These are phyloP conservation scores for Drosophila acutilabella DNA, from an alignment of 2,888 invertebrate genomes.

Conservation along the genomic window DNA sequence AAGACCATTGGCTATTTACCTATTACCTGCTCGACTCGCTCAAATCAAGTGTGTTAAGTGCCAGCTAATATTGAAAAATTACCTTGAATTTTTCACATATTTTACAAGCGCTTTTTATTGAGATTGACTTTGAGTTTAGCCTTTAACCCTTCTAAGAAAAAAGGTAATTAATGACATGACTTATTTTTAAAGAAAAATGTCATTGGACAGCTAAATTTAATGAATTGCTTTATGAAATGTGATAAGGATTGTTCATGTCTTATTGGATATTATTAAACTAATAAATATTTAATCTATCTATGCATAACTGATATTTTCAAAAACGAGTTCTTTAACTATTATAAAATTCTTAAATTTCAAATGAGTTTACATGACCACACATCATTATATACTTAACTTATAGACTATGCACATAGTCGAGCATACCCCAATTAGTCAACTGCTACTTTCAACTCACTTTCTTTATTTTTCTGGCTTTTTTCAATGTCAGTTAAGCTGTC, in stretches of 20 bases:
- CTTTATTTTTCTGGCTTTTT: constrained; percentile 25
- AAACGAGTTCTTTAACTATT: too few relatives aligned
- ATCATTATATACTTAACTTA: too few relatives aligned
- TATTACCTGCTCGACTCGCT: constrained; percentile 32
- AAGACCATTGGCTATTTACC: constrained; percentile 53
- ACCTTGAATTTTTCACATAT: constrained; percentile 48
- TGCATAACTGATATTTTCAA: too few relatives aligned
- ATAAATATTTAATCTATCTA: too few relatives aligned
- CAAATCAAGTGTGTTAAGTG: constrained; percentile 80
- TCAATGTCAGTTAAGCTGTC: constrained; percentile 75
- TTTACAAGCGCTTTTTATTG: constrained; percentile 21
- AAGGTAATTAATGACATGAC: neutral
- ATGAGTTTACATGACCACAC: too few relatives aligned
- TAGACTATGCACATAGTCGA: neutral
- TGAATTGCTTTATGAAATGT: too few relatives aligned
- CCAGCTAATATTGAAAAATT: constrained; percentile 78
- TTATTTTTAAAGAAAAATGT: neutral
- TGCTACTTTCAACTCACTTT: constrained; percentile 9
- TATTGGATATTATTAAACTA: too few relatives aligned
- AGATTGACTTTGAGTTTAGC: constrained; percentile 6
- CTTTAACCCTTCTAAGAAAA: constrained; percentile 21
- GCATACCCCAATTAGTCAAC: neutral
- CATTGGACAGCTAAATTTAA: neutral
- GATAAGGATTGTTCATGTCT: too few relatives aligned
- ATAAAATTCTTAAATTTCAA: too few relatives aligned